phyloP scores from a whole-genome alignment of 2,888 invertebrate genomes.

The Zaprionus lineosus region DNA sequence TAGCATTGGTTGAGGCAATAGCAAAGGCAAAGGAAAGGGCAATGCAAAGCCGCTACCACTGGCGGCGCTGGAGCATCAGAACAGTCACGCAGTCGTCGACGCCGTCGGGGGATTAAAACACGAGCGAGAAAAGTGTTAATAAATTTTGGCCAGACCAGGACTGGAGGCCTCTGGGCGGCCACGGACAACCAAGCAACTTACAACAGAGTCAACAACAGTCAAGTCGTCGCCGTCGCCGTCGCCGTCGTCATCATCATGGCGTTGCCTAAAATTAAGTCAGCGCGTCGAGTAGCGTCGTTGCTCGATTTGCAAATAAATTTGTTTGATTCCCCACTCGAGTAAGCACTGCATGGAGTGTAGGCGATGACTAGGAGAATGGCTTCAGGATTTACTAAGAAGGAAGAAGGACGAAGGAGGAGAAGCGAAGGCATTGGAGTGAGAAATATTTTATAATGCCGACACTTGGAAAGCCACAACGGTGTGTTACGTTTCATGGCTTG shows the following conservation, averaged over 20 bases:
- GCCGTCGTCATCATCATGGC: constrained; percentile 26
- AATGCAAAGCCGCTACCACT: constrained; percentile 30
- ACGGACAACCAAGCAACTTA: not conserved
- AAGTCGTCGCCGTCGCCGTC: constrained; percentile 35
- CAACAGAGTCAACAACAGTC: constrained; percentile 14
- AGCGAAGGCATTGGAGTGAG: too few species aligned
- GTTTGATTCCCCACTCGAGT: constrained; percentile 73
- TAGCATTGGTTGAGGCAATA: too few species aligned
- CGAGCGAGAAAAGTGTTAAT: constrained; percentile 72
- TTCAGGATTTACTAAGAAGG: too few species aligned
- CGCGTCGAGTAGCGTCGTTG: constrained; percentile 21
- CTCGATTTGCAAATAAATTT: constrained; percentile 75
- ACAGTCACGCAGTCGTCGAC: constrained; percentile 66
- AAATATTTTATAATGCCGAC: constrained; percentile 71
- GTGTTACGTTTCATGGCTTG: constrained; percentile 42
- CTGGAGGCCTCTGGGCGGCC: not conserved
- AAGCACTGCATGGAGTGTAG: too few species aligned
- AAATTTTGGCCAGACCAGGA: constrained; percentile 54
- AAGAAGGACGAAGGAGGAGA: too few species aligned
- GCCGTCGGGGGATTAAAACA: constrained; percentile 40
- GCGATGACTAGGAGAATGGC: too few species aligned
- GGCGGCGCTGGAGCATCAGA: constrained; percentile 40
- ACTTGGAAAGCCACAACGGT: constrained; percentile 29
- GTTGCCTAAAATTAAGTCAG: constrained; percentile 23
- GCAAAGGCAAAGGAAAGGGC: constrained; percentile 21